A percentile compares a stretch with the other conserved stretches of the same genome.
Evolutionary conservation across 2,888 invertebrate species (phyloP).

Genomic region (Crioceris asparagi): DNA sequence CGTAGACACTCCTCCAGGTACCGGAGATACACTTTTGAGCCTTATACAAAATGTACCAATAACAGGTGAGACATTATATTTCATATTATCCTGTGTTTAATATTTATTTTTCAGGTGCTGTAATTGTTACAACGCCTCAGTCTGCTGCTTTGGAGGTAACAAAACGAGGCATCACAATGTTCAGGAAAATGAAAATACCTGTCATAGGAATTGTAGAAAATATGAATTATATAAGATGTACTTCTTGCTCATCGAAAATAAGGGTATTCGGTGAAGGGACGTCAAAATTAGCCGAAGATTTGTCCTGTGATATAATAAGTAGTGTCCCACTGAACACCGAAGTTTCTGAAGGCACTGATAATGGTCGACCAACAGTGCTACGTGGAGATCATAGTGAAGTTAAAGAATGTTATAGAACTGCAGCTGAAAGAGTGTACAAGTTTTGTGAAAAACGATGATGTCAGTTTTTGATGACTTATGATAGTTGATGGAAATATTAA

Average conservation of each 20-base stretch:
- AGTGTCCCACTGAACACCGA: constrained; percentile 63
- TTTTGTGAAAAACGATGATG: constrained; percentile 22
- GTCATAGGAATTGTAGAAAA: constrained; percentile 85
- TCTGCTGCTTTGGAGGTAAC: constrained; percentile 79
- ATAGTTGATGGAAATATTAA: too few species aligned
- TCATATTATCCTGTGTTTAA: neutral
- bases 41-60: constrained; percentile 82
- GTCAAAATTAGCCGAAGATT: constrained; percentile 47
- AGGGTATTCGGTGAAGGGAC: constrained; percentile 64
- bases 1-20: constrained; percentile 93
- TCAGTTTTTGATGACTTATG: too few species aligned
- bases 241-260: constrained; percentile 62
- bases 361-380: constrained; percentile 65
- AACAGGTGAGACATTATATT: constrained; percentile 44
- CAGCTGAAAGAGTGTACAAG: constrained; percentile 24
- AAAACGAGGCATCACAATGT: constrained; percentile 78
- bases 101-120: constrained; percentile 47
- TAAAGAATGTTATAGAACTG: constrained; percentile 21
- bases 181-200: constrained; percentile 69
- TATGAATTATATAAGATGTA: constrained; percentile 73
- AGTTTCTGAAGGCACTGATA: constrained; percentile 59
- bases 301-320: constrained; percentile 55
- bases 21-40: constrained; percentile 90
- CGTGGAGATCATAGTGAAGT: constrained; percentile 43
- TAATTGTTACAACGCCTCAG: constrained; percentile 92